phyloP scores from a whole-genome alignment of 2,888 invertebrate species.

The Conops quadrifasciatus region DNA sequence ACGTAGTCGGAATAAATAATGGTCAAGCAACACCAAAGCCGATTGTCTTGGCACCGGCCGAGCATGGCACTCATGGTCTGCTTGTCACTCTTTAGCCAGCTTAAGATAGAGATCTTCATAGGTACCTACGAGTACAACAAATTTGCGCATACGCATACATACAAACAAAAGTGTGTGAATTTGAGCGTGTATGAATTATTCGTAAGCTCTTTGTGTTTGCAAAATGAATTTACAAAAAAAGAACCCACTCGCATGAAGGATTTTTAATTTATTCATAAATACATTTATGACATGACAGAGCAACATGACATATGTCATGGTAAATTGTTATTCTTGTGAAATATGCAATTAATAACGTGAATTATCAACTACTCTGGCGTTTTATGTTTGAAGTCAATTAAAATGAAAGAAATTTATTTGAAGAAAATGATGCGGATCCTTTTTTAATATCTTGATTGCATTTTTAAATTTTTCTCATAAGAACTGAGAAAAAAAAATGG shows the following conservation, averaged over 20 bases:
- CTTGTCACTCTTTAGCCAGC: conserved; percentile 10
- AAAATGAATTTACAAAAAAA: not conserved
- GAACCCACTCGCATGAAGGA: not conserved
- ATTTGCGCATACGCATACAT: not conserved
- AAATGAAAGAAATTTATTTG: not conserved
- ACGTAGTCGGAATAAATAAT: conserved; percentile 17
- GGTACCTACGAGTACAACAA: not conserved
- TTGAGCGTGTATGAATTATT: not conserved
- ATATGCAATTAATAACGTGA: not conserved
- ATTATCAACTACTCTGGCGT: not conserved
- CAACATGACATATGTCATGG: not conserved
- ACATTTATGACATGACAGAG: not conserved
- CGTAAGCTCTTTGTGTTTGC: not conserved
- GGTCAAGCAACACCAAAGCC: conserved; percentile 14
- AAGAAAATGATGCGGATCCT: too few relatives aligned
- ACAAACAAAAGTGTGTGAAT: not conserved
- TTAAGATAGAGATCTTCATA: conserved; percentile 24
- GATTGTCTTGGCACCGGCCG: not conserved
- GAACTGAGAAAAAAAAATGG: too few relatives aligned
- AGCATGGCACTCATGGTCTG: not conserved
- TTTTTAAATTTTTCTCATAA: too few relatives aligned
- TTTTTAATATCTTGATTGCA: too few relatives aligned
- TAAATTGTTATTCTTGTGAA: not conserved
- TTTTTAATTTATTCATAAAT: conserved; percentile 10
- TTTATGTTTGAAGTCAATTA: not conserved